These are phyloP conservation scores for Pseudorectes ferrugineus DNA, from an alignment of 2,113 vertebrate species.

Conservation along the genomic window DNA sequence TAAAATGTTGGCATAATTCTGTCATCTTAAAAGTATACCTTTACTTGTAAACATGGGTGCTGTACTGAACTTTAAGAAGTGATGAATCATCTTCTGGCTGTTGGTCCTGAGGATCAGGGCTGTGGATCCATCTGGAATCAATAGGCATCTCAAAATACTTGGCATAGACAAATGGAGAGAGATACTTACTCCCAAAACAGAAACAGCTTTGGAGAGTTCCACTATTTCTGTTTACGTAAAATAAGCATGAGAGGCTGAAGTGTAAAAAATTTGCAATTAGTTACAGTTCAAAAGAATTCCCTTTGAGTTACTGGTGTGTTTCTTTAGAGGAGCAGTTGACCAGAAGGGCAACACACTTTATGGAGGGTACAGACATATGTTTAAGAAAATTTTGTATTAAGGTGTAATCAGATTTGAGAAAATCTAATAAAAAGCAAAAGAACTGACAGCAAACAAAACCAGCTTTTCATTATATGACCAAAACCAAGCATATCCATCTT, in stretches of 20 bases:
- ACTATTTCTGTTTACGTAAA: not conserved
- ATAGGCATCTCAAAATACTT: not conserved
- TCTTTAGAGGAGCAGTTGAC: not conserved
- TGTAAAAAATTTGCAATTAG: not conserved
- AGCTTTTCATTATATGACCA: not conserved
- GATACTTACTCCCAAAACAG: not conserved
- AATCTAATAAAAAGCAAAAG: not conserved
- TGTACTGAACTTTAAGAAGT: not conserved
- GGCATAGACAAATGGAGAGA: not conserved
- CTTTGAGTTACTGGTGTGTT: not conserved
- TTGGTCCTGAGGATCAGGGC: not conserved
- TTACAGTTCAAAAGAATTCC: not conserved
- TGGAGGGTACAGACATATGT: not conserved
- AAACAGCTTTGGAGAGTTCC: not conserved
- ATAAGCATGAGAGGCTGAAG: not conserved
- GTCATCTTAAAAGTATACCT: not conserved
- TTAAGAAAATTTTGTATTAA: not conserved
- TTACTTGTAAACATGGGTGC: not conserved
- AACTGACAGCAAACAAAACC: not conserved
- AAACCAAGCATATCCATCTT: not conserved
- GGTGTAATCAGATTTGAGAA: not conserved
- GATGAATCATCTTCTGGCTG: not conserved
- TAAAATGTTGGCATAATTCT: not conserved
- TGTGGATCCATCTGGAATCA: slow-evolving; percentile 22
- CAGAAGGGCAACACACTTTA: fast-evolving